phyloP scores from a whole-genome alignment of 2,888 invertebrate genomes.

The Embidobia sp. region DNA sequence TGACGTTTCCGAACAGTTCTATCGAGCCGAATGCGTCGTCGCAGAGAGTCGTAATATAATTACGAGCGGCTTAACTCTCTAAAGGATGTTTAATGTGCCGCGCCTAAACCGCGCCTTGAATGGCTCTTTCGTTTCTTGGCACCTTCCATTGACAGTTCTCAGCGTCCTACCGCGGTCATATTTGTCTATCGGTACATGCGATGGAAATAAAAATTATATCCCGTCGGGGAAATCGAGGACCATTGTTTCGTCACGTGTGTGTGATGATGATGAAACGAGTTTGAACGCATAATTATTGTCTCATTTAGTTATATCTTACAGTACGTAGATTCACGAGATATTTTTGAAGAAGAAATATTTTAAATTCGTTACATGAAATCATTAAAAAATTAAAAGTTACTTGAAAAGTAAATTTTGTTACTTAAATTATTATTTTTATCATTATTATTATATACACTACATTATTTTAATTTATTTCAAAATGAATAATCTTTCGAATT shows the following conservation, averaged over 20 bases:
- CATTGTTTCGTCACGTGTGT: background rate
- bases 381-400: too few species aligned
- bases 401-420: too few species aligned
- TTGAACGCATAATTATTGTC: too few species aligned
- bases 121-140: conserved; percentile 73
- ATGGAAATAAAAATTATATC: conserved; percentile 30
- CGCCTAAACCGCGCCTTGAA: conserved; percentile 75
- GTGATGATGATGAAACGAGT: too few species aligned
- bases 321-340: too few species aligned
- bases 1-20: conserved; percentile 35
- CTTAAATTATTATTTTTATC: too few species aligned
- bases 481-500: too few species aligned
- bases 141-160: conserved; percentile 80
- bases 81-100: conserved; percentile 81
- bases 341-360: too few species aligned
- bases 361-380: too few species aligned
- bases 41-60: conserved; percentile 69
- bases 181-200: conserved; percentile 63
- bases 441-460: too few species aligned
- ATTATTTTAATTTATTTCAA: too few species aligned
- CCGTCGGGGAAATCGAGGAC: background rate
- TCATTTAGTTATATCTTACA: too few species aligned
- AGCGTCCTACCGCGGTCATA: conserved; percentile 69
- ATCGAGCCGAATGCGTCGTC: conserved; percentile 56
- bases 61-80: conserved; percentile 71